Evolutionary conservation across 2,113 vertebrate species (phyloP).

Genomic region (Abramis brama): DNA sequence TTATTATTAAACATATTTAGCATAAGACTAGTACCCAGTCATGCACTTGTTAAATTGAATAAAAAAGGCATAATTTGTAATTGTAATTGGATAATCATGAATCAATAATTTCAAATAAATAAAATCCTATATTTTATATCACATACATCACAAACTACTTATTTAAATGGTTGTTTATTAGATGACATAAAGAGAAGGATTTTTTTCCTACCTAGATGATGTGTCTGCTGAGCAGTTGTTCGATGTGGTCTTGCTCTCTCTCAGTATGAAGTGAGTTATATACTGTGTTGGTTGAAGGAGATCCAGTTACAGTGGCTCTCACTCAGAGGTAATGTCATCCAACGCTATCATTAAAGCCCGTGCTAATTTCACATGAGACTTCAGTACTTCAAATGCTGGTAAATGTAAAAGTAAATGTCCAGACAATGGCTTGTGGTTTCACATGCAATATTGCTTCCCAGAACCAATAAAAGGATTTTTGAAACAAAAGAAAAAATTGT

Average conservation of each 20-base stretch:
- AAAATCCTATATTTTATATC: background rate
- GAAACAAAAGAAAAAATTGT: background rate
- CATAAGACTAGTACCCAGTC: background rate
- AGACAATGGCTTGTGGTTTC: constrained; percentile 30
- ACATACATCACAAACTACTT: background rate
- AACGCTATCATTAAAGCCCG: constrained; percentile 25
- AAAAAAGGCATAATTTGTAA: background rate
- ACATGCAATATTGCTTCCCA: background rate
- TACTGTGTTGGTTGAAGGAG: constrained; percentile 35
- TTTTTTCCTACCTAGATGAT: constrained; percentile 49
- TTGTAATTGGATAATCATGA: background rate
- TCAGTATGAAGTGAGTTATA: constrained; percentile 50
- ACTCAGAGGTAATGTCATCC: constrained; percentile 38
- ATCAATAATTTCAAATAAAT: background rate
- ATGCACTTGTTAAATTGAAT: background rate
- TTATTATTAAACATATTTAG: background rate
- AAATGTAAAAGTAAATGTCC: background rate
- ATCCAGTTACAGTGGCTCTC: constrained; percentile 55
- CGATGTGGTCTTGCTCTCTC: constrained; percentile 9
- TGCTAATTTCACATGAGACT: constrained; percentile 35
- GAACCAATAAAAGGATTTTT: background rate
- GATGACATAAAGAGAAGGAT: constrained; percentile 1
- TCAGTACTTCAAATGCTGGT: constrained; percentile 11
- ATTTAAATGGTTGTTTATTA: background rate
- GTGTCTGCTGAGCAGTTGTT: constrained; percentile 7